Conservation (phyloP, 1,140 invertebrate species). For the Drosophila murphyi region DNA sequence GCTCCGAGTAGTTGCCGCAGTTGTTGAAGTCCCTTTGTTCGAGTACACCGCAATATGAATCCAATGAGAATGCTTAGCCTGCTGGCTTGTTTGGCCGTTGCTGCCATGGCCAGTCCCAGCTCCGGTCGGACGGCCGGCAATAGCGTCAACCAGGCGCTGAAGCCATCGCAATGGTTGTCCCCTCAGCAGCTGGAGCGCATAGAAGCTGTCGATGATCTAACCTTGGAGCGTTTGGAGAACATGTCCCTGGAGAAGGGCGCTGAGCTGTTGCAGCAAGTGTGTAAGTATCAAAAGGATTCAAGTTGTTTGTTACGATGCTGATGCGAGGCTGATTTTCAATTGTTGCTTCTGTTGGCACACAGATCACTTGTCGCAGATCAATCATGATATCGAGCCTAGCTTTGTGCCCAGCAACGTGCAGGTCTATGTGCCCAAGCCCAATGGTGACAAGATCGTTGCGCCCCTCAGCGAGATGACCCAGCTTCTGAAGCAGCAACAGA, state of each 20-base stretch:
- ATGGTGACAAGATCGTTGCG: slow-evolving; percentile 57
- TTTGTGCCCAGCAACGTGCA: slow-evolving; percentile 66
- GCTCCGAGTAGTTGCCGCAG: slow-evolving; percentile 11
- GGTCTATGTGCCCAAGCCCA: slow-evolving; percentile 53
- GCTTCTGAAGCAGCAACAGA: slow-evolving; percentile 51
- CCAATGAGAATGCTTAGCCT: slow-evolving; percentile 69
- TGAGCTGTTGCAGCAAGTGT: slow-evolving; percentile 66
- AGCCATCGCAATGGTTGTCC: slow-evolving; percentile 69
- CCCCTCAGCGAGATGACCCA: slow-evolving; percentile 61
- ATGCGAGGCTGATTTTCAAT: background rate
- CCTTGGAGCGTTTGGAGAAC: slow-evolving; percentile 63
- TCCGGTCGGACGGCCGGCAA: slow-evolving; percentile 42
- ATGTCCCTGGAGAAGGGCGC: slow-evolving; percentile 72
- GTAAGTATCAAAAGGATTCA: slow-evolving; percentile 37
- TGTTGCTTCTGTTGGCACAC: background rate
- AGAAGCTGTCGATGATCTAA: slow-evolving; percentile 66
- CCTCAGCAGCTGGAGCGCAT: slow-evolving; percentile 54
- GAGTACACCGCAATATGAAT: slow-evolving; percentile 53
- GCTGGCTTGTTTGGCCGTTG: slow-evolving; percentile 58
- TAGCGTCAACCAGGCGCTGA: slow-evolving; percentile 58
- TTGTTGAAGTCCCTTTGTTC: slow-evolving; percentile 43
- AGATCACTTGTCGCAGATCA: slow-evolving; percentile 74
- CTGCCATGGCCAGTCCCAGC: slow-evolving; percentile 51
- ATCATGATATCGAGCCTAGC: slow-evolving; percentile 64
- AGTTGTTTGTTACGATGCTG: too few species aligned